These are phyloP conservation scores for Atta colombica DNA, from an alignment of 1,140 invertebrate genomes.

Conservation along the genomic window DNA sequence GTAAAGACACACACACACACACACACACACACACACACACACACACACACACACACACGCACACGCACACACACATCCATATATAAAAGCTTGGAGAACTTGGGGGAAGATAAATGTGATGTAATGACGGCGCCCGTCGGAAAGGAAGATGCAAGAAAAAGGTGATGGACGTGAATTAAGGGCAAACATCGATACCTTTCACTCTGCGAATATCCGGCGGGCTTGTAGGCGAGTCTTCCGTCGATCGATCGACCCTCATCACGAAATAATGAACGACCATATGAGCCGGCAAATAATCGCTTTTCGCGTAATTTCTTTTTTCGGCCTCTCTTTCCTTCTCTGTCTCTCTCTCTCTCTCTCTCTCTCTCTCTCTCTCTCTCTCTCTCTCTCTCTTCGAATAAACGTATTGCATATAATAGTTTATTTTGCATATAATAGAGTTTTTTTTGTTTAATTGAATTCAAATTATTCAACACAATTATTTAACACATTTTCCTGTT, in stretches of 20 bases:
- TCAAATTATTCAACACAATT: not conserved
- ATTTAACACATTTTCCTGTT: not conserved
- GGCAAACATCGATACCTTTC: constrained; percentile 53
- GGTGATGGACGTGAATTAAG: constrained; percentile 60
- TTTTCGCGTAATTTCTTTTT: constrained; percentile 30
- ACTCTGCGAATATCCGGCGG: constrained; percentile 30
- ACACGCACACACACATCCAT: too few relatives aligned
- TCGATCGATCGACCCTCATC: constrained; percentile 56
- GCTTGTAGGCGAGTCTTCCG: constrained; percentile 52
- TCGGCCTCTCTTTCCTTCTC: not conserved
- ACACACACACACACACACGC: too few relatives aligned
- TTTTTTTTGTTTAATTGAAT: not conserved
- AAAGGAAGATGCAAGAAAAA: constrained; percentile 45
- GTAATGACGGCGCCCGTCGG: constrained; percentile 33
- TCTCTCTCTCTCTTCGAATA: not conserved
- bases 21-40: too few relatives aligned
- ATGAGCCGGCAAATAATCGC: constrained; percentile 41
- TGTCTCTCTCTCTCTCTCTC: not conserved
- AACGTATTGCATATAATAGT: not conserved
- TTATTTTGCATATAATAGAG: not conserved
- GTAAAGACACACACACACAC: too few relatives aligned
- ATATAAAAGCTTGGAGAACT: not conserved
- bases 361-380: not conserved
- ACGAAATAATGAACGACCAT: constrained; percentile 43
- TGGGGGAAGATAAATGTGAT: constrained; percentile 54